Percentiles rank a stretch among this genome's conserved stretches.
phyloP scores from a whole-genome alignment of 2,797 vertebrate species.

The Lithobates pipiens region DNA sequence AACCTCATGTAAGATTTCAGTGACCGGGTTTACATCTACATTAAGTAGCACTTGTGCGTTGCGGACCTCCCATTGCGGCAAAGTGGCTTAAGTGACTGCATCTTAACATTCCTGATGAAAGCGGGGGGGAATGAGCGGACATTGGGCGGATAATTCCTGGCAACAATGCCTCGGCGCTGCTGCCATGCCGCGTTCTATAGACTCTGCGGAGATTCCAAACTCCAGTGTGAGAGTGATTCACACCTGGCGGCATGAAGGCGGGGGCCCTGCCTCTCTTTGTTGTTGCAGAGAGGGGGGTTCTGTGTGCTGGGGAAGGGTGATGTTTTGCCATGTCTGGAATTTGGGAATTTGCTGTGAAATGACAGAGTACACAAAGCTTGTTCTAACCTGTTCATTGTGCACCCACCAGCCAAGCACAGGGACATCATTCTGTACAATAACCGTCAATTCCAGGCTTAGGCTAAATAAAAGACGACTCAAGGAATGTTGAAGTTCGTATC shows the following conservation, averaged over 20 bases:
- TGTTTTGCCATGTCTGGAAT: slow-evolving; percentile 61
- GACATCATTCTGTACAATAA: not conserved
- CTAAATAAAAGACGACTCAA: too few species aligned
- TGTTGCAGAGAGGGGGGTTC: slow-evolving; percentile 16
- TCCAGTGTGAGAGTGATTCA: not conserved
- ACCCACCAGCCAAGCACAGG: slow-evolving; percentile 25
- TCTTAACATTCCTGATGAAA: not conserved
- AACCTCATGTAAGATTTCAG: too few species aligned
- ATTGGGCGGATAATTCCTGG: too few species aligned
- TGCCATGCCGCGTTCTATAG: slow-evolving; percentile 8
- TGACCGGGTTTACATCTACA: not conserved
- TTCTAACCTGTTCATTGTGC: slow-evolving; percentile 39
- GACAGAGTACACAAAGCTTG: slow-evolving; percentile 50
- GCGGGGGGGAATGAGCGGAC: not conserved
- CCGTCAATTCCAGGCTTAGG: too few species aligned
- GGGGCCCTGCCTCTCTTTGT: slow-evolving; percentile 28
- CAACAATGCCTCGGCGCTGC: not conserved
- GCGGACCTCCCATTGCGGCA: not conserved
- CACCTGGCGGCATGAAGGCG: slow-evolving; percentile 41
- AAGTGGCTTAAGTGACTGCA: not conserved
- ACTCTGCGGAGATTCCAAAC: not conserved
- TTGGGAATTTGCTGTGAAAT: slow-evolving; percentile 62
- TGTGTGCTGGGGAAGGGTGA: slow-evolving; percentile 48
- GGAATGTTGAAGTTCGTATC: too few species aligned
- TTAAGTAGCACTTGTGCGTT: not conserved